Evolutionary conservation across 2,888 invertebrate species (phyloP), one percentile per base, ranked within the genome.

Genomic region (Syrista parreyssii): DNA sequence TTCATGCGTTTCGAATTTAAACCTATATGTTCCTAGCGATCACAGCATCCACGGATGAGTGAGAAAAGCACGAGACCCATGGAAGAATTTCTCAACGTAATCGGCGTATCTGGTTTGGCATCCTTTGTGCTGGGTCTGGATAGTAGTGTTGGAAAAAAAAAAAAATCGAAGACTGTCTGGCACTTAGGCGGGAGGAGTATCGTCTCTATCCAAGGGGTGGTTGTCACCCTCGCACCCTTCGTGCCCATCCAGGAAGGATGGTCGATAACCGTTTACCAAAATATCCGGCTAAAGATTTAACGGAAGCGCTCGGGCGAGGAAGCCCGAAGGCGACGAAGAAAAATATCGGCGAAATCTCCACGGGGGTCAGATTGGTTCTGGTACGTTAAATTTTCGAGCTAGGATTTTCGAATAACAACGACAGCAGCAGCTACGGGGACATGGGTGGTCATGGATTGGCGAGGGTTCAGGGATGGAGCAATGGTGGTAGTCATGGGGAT

Each of bases 271-370:
- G 77, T 81, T 82, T 84, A 80, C 75, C 78, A 81, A 82, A 83
- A 80, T 82, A 84, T 85, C 86, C 86, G 85, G 79, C 75, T 78
- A 78, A 78, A 75, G 78, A 78, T 78, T 78, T 78, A 78, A 69
- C 75, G 78, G 78, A 78, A 78, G 78, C 78, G 78, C 75, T 74
- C 68, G 77, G 75, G 74, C 40, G 40, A 40, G 15, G 40, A 75
- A 69, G 75, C 74, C 34, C 73, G 75, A 75, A 80, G 77, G 55
- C 78, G 74, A 76, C 77, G 76, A 80, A 40, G 40, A 40, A 79
- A 80, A 82, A 81, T 80, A 81, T 82, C 82, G 82, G 79, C 76
- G 82, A 82, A 80, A 80, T 82, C 81, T 80, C 83, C 73, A 73
- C 71, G 81, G 80, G 83, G 83, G 81, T 78, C 78, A 75, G 78